Percentiles rank a stretch among this genome's conserved stretches.
Evolutionary conservation across 2,797 vertebrate species (phyloP).

Genomic region (Cirrhinus molitorella): DNA sequence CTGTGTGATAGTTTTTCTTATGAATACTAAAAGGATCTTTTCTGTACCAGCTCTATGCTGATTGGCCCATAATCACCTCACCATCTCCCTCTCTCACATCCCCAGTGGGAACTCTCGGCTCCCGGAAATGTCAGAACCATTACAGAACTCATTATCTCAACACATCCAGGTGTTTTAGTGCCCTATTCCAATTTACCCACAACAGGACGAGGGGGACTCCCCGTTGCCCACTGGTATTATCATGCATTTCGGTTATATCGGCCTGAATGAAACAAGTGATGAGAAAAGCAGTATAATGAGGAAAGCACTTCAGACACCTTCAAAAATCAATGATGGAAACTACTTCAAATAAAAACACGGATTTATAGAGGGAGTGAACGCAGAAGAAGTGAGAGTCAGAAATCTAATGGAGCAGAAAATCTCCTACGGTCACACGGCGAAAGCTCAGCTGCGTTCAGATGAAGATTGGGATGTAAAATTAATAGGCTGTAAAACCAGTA

Average conservation of each 20-base stretch:
- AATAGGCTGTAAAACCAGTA: conserved; percentile 30
- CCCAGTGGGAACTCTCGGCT: conserved; percentile 48
- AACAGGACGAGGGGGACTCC: conserved; percentile 47
- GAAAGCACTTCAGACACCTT: neutral
- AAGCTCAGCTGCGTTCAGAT: conserved; percentile 1
- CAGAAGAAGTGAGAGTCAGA: conserved; percentile 21
- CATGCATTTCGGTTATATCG: conserved; percentile 39
- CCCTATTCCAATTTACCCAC: conserved; percentile 58
- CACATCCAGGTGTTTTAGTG: conserved; percentile 54
- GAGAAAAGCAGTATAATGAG: conserved; percentile 44
- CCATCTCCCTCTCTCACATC: conserved; percentile 20
- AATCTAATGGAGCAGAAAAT: conserved; percentile 40
- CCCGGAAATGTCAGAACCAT: conserved; percentile 65
- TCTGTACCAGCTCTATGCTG: conserved; percentile 1
- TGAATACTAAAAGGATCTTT: conserved; percentile 43
- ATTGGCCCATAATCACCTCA: conserved; percentile 32
- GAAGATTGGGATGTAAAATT: conserved; percentile 30
- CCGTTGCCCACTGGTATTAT: conserved; percentile 33
- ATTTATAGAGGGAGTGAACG: neutral
- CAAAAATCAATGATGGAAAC: conserved; percentile 41
- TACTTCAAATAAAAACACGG: neutral
- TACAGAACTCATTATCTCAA: conserved; percentile 57
- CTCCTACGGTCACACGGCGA: conserved; percentile 15
- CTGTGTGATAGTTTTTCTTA: conserved; percentile 20
- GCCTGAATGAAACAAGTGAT: conserved; percentile 34